A percentile compares a stretch with the other conserved stretches of the same genome.
Evolutionary conservation across 2,888 invertebrate genomes (phyloP).

Genomic region (Octonoba sinensis): DNA sequence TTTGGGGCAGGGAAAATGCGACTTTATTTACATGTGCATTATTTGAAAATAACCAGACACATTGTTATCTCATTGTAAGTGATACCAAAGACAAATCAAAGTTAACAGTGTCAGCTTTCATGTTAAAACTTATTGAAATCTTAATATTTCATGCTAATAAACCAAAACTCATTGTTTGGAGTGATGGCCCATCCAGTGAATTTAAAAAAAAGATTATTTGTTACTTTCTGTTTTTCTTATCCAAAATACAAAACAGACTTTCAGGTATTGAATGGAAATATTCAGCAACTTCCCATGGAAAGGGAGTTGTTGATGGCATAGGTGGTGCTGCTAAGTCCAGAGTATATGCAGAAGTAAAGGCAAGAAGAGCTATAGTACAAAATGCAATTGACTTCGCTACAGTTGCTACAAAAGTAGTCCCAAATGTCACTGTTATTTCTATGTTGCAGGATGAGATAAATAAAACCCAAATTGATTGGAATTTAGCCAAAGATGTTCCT

Average conservation of each 20-base stretch:
- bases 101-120: too few species aligned
- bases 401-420: too few species aligned
- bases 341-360: neutral
- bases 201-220: too few species aligned
- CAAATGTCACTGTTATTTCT: neutral
- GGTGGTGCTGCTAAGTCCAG: too few species aligned
- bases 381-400: neutral
- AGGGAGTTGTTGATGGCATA: neutral
- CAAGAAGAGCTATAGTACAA: neutral
- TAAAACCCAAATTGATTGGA: neutral
- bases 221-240: neutral
- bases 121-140: too few species aligned
- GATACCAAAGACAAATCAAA: neutral
- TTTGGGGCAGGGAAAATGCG: too few species aligned
- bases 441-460: neutral
- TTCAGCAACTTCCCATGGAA: neutral
- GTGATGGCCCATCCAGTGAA: too few species aligned
- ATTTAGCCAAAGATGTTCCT: neutral
- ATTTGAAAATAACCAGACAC: too few species aligned
- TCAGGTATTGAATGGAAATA: neutral
- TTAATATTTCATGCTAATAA: too few species aligned
- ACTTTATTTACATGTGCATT: too few species aligned
- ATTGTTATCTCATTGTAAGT: too few species aligned
- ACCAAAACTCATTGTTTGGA: too few species aligned
- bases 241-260: neutral